phyloP scores from a whole-genome alignment of 2,888 invertebrate genomes.

The Lithophane leautieri region DNA sequence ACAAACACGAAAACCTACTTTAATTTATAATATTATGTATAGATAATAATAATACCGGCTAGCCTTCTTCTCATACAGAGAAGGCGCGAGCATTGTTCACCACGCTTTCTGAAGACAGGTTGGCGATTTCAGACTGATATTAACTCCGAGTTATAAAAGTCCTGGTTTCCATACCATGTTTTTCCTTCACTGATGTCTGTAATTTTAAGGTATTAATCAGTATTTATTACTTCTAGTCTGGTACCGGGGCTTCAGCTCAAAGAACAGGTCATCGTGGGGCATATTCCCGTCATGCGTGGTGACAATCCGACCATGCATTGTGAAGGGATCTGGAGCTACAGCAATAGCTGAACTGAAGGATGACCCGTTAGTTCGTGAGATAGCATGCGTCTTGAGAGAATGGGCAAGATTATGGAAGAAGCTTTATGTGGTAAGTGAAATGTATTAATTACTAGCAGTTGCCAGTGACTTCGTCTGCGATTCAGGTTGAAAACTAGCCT shows the following conservation, averaged over 20 bases:
- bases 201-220: background rate
- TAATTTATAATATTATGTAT: no score
- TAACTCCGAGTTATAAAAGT: no score
- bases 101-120: no score
- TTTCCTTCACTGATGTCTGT: no score
- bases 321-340: slow-evolving; percentile 94
- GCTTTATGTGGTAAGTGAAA: slow-evolving; percentile 94
- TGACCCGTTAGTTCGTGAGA: slow-evolving; percentile 97
- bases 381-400: slow-evolving; percentile 97
- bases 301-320: slow-evolving; percentile 95
- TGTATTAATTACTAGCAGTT: background rate
- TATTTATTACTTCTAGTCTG: slow-evolving; percentile 90
- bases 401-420: slow-evolving; percentile 98
- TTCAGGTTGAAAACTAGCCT: no score
- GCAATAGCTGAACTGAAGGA: slow-evolving; percentile 96
- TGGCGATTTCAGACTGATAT: no score
- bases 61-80: no score
- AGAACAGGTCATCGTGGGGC: slow-evolving; percentile 90
- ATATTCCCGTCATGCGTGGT: slow-evolving; percentile 91
- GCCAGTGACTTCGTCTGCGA: no score
- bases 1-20: no score
- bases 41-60: no score
- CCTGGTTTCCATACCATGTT: no score
- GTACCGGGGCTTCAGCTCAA: slow-evolving; percentile 96
- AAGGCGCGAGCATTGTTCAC: no score